Conservation (phyloP, 64 coral and sea anemone genomes). For the Montipora cactus region DNA sequence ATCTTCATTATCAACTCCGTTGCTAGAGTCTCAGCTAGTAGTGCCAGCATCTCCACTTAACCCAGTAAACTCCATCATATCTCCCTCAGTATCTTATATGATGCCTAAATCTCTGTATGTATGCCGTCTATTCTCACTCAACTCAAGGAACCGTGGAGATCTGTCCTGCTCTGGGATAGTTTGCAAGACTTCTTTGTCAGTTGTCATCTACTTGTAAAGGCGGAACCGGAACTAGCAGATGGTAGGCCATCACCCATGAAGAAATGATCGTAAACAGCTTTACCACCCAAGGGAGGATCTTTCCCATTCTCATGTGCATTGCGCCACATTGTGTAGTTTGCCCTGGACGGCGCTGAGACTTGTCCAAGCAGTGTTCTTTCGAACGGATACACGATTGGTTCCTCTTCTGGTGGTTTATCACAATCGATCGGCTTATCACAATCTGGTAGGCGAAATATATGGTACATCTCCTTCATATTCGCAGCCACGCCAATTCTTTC, state of each 20-base stretch:
- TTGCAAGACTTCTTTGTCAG: no score
- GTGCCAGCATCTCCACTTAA: no score
- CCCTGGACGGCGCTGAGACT: background rate
- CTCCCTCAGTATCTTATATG: background rate
- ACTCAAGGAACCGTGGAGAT: no score
- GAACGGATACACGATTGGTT: no score
- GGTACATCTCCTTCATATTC: background rate
- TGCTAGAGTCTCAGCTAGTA: no score
- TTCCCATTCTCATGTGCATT: background rate
- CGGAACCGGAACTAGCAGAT: background rate
- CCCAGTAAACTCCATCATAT: no score
- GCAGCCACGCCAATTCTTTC: no score
- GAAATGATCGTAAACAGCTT: background rate
- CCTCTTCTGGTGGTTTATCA: no score
- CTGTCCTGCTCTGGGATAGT: no score
- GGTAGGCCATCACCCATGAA: conserved; percentile 7
- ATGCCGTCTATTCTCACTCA: background rate
- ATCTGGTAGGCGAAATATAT: background rate
- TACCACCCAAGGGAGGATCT: background rate
- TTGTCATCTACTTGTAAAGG: no score
- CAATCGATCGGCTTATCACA: no score
- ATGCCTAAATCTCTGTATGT: background rate
- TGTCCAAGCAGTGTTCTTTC: conserved; percentile 6
- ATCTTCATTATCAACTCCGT: no score
- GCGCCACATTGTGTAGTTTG: conserved; percentile 36